Base-by-base conservation (phyloP, 1,140 invertebrate genomes). In the Steinernema khuongi region DNA sequence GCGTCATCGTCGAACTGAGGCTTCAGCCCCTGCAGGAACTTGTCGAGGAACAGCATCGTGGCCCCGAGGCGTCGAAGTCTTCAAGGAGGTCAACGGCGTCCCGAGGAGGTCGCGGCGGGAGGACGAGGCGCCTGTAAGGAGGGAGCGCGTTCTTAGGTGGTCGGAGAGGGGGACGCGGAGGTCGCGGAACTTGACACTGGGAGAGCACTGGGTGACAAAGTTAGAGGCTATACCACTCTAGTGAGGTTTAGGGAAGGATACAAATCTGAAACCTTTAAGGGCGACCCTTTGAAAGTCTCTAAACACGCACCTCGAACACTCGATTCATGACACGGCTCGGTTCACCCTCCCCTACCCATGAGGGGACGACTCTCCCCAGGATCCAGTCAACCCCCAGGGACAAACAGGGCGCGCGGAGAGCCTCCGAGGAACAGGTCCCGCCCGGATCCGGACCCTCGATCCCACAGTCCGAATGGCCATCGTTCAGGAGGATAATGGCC, bases 1-100 rank as follows among this genome's bases (percentile, higher is more conserved):
- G 87, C 80, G 77, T 89, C 88, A 80, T 89, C 88, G 77, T 89
- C 88, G 74, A 87, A 87, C 32, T 85, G 84, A 17, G 83, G 83
- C 75, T 84, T 85, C n/a, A 84, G 72, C 29, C 81, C 82, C 70
- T 85, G 81, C 7, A 85, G 78, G 73, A 84, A 85, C 43, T 79
- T 81, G 79, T 84, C 83, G 19, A 84, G 74, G 69, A 84, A 84
- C 69, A 84, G 77, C 83, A 84, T 84, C 32, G 14, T 67, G 22
- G 68, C 71, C 71, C 66, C 44, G 50, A 68, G 33, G 33, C 30
- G 66, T 72, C 71, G 71, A 71, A 60, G n/a, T 41, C 36, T 41
- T 7, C 36, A 22, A 11, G 7, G 50, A 60, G 50, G 26, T 60
- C 50, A 60, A 60, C 50, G 50, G 50, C 50, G 50, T 41, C 50